Base-by-base conservation (phyloP, 2,113 vertebrate species). In the Thunnus maccoyii region DNA sequence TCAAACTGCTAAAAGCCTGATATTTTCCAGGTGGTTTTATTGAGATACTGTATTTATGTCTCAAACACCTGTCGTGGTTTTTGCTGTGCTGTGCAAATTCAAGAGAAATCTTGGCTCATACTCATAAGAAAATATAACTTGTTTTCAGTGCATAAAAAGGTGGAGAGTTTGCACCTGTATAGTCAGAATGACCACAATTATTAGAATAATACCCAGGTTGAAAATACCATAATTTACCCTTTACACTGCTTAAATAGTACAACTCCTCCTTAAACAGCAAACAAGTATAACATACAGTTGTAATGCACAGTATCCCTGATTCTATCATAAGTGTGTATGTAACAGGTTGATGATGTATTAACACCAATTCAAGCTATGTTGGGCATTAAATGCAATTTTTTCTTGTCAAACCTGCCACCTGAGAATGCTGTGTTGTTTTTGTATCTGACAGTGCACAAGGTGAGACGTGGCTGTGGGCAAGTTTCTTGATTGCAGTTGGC, bases 381-480 rank as follows among this genome's bases (percentile, higher is more conserved):
- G 20, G 46, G 1, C 17, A 15, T 62, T 60, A n/a, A 54, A 63
- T 32, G 54, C 16, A 46, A 51, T 16, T 22, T 2, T 72, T 71
- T 76, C 56, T 60, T 65, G 68, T 72, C 52, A 44, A n/a, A 71
- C 11, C 30, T 17, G 51, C 22, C 72, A 50, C 54, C n/a, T 57
- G 67, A 54, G 67, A 48, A 56, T 22, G n/a, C 48, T 27, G 41
- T 14, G 51, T 64, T 67, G 36, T 76, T 70, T 76, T 61, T 73
- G 58, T 76, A 30, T 68, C 51, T 62, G 61, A 54, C 77, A 75
- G 67, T 36, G 41, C 60, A 16, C 71, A 56, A 80, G 74, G 74
- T 75, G 67, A 89, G 80, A 78, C 30, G 16, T 76, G 60, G 76
- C 79, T 78, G 65, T 16, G 52, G 83, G 85, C 81, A 54, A 80